Evolutionary conservation across 2,888 invertebrate species (phyloP).

Genomic region (Apeira syringaria): DNA sequence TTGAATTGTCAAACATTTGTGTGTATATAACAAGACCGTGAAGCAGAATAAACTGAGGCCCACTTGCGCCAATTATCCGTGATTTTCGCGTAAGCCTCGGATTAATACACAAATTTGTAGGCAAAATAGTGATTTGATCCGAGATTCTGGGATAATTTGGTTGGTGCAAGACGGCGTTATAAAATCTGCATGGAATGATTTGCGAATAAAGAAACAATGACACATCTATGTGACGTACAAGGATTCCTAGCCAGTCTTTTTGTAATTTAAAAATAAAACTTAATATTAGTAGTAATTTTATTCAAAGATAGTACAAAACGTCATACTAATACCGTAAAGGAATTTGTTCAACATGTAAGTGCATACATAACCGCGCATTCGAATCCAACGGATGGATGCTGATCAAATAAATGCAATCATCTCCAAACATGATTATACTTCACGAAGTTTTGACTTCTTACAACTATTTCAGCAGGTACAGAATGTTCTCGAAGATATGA

Average conservation of each 20-base stretch:
- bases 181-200: no score
- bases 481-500: constrained; percentile 10
- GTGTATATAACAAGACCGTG: no score
- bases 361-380: constrained; percentile 20
- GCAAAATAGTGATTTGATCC: no score
- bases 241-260: constrained; percentile 44
- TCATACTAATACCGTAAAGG: constrained; percentile 41
- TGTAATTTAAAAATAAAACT: constrained; percentile 71
- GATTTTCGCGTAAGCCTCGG: no score
- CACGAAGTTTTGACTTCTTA: constrained; percentile 7
- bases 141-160: no score
- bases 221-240: constrained; percentile 1
- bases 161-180: no score
- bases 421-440: constrained; percentile 7
- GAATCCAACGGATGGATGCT: constrained; percentile 2
- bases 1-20: no score
- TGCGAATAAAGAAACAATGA: not conserved
- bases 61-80: no score
- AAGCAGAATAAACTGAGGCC: no score
- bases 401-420: constrained; percentile 10
- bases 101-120: no score
- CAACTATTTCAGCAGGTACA: constrained; percentile 30
- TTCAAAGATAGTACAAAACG: constrained; percentile 63
- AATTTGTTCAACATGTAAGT: constrained; percentile 21
- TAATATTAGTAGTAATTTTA: constrained; percentile 72